Conservation (phyloP, 1,140 invertebrate genomes). For the Pogonomyrmex californicus region DNA sequence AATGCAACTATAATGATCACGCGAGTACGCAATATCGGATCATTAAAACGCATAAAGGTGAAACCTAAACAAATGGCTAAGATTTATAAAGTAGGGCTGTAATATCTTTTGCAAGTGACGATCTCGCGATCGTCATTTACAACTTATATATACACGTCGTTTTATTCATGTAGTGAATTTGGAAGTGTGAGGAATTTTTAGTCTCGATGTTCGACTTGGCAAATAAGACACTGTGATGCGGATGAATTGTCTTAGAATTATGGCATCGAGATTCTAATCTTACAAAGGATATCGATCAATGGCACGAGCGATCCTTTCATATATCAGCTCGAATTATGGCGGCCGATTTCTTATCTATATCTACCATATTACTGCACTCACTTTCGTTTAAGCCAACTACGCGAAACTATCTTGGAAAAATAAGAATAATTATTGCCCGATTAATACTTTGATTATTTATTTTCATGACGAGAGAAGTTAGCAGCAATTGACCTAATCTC, state of each 20-base stretch:
- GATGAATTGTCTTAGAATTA: conserved; percentile 54
- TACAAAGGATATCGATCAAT: conserved; percentile 66
- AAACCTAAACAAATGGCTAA: conserved; percentile 48
- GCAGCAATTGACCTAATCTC: conserved; percentile 6
- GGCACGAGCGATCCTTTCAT: conserved; percentile 66
- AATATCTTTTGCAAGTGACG: conserved; percentile 1
- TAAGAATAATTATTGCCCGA: conserved; percentile 64
- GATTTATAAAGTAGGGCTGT: conserved; percentile 23
- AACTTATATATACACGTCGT: not conserved
- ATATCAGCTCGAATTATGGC: conserved; percentile 70
- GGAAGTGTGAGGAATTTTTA: not conserved
- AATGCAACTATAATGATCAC: conserved; percentile 43
- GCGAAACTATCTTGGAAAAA: conserved; percentile 63
- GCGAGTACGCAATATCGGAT: conserved; percentile 52
- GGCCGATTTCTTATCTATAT: conserved; percentile 65
- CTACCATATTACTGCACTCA: conserved; percentile 57
- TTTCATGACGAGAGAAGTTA: conserved; percentile 14
- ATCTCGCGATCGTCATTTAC: conserved; percentile 19
- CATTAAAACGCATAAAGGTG: conserved; percentile 52
- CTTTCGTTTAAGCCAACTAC: conserved; percentile 62
- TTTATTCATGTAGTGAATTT: conserved; percentile 38
- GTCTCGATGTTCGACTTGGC: conserved; percentile 26
- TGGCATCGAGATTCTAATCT: conserved; percentile 63
- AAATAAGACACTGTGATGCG: conserved; percentile 57
- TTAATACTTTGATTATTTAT: conserved; percentile 28